A percentile compares a stretch with the other conserved stretches of the same genome.
phyloP scores from a whole-genome alignment of 35 echinoderm and acorn worm species.

The Patiria miniata region DNA sequence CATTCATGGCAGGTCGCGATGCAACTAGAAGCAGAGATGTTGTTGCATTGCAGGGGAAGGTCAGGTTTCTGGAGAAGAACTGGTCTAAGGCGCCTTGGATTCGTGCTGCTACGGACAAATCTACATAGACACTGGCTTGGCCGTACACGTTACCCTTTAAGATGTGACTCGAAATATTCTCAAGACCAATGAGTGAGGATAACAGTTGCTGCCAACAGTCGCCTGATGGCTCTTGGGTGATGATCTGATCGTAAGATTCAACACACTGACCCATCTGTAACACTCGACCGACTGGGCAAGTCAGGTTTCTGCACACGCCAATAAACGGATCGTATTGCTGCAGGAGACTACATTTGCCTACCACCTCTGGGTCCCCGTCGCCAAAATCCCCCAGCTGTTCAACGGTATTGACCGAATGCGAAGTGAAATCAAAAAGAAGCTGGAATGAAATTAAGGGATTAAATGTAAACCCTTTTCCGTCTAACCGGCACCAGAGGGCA shows the following conservation, averaged over 20 bases:
- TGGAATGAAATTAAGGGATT: neutral
- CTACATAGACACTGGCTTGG: neutral
- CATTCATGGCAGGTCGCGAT: neutral
- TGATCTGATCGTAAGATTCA: neutral
- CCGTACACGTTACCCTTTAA: neutral
- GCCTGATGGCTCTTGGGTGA: neutral
- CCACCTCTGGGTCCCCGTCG: neutral
- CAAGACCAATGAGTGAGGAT: neutral
- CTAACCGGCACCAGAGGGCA: neutral
- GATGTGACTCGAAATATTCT: too few relatives aligned
- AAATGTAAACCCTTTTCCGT: neutral
- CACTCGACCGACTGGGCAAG: neutral
- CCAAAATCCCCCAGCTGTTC: neutral
- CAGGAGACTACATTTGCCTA: neutral
- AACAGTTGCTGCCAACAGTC: neutral
- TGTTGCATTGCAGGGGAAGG: neutral
- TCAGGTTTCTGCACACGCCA: neutral
- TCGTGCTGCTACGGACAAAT: neutral
- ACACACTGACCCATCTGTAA: constrained; percentile 1
- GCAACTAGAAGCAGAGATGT: neutral
- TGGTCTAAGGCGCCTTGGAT: neutral
- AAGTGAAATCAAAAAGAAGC: neutral
- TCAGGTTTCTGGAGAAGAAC: neutral
- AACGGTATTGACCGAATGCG: neutral
- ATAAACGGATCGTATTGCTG: neutral